Base-by-base conservation (phyloP, 2,113 vertebrate genomes). In the Mixornis gularis region DNA sequence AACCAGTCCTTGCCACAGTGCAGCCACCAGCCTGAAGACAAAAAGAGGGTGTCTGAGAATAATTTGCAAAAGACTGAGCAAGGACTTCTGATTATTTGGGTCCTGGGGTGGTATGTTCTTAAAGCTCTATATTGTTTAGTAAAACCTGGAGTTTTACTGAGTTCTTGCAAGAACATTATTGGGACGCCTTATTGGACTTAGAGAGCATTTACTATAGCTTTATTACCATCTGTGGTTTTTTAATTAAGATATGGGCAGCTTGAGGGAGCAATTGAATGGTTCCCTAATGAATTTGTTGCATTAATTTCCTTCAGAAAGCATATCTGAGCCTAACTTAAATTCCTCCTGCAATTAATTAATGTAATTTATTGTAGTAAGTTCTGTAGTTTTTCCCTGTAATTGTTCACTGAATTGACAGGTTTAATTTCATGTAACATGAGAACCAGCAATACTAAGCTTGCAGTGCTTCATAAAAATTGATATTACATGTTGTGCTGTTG, bases 251-350 rank as follows among this genome's bases (percentile, higher is more conserved):
- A 78, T 48, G 70, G 59, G 48, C 5, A 19, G 69, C 86, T 91
- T 87, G 56, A 90, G 80, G 79, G 86, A 95, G 56, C n/a, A 71
- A 58, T 64, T 56, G 48, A 90, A 87, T 46, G 20, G 74, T 64
- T 94, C 90, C 84, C 86, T 68, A 68, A 91, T 87, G 90, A 92
- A 91, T 95, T 74, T 76, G 17, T 76, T 93, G 40, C 65, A 77
- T 76, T 92, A 72, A 93, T 95, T 95, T 93, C 89, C 84, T 85
- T 95, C 71, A 93, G 44, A 96, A 95, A 85, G 77, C 38, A 87
- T 80, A 87, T 94, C 64, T 87, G 89, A 95, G 36, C 51, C 68
- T 80, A 73, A 93, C 90, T 92, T 63, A 79, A 84, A 89, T 87
- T 90, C 64, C 78, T 95, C 16, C 44, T 92, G 84, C 70, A 89